phyloP scores from a whole-genome alignment of 2,888 invertebrate species.

The Lasioglossum lativentre region DNA sequence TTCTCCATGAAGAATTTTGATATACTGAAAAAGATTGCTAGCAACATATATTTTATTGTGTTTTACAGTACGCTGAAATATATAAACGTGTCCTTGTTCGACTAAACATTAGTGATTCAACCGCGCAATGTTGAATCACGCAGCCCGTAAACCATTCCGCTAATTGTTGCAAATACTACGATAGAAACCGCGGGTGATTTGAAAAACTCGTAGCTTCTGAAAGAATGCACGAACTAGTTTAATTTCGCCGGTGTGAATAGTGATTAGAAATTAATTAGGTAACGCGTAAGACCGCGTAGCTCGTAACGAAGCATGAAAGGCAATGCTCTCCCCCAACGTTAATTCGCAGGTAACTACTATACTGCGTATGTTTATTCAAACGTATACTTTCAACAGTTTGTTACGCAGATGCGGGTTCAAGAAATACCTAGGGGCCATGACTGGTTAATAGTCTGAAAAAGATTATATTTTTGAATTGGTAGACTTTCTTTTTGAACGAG shows the following conservation, averaged over 20 bases:
- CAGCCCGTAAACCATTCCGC: too few species aligned
- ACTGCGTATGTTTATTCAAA: background rate
- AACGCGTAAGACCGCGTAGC: background rate
- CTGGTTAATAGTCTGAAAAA: background rate
- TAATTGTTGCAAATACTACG: background rate
- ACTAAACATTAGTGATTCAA: too few species aligned
- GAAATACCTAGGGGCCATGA: background rate
- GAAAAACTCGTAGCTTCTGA: background rate
- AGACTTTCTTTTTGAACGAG: background rate
- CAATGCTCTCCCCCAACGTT: background rate
- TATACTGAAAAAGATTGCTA: too few species aligned
- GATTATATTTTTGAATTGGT: too few species aligned
- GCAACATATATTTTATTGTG: too few species aligned
- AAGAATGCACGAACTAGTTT: background rate
- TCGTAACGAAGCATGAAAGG: background rate
- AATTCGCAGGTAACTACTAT: background rate
- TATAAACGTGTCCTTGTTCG: too few species aligned
- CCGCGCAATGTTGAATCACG: too few species aligned
- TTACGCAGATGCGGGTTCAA: background rate
- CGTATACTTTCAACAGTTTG: background rate
- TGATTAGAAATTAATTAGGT: constrained; percentile 3
- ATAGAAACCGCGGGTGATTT: background rate
- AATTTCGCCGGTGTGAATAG: background rate
- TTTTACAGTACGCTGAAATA: too few species aligned
- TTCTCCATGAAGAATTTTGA: too few species aligned